Evolutionary conservation across 2,113 vertebrate species (phyloP), one percentile per base, ranked within the genome.

Genomic region (Aspidoscelis tigris): DNA sequence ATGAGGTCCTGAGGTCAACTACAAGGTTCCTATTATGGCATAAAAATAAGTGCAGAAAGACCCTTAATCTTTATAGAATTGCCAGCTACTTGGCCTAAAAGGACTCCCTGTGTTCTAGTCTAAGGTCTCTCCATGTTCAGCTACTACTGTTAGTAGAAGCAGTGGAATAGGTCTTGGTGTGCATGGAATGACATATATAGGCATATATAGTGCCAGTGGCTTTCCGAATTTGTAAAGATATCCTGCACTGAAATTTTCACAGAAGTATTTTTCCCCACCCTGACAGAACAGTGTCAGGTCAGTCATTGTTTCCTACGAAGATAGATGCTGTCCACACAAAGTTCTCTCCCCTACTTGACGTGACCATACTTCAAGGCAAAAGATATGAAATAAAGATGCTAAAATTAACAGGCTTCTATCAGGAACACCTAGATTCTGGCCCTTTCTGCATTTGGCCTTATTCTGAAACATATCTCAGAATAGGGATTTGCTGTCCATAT

Each of bases 211-310:
- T 33, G 33, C 33, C 33, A 68, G 68, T n/a, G 41, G n/a, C 47
- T 78, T 58, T 68, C 53, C 81, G 4, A 87, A 76, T 50, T 77
- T 0, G 11, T 0, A 3, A 75, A 50, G 4, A 1, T 24, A 76
- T 2, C 4, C 47, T 55, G 84, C 66, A 55, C 44, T 22, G 7
- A 44, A 71, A 82, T 3, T 8, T 87, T 47, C n/a, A 90, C 82
- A 81, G 84, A 26, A 21, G 84, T 22, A 41, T 65, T 64, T 78
- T 86, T 76, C n/a, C 21, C 58, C 4, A 66, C 41, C 78, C 44
- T 80, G 43, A 47, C 58, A 1, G 3, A 78, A 55, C 61, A 83
- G 74, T 33, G 74, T 0, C 2, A 1, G 0, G 11, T 39, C 20
- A 68, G 64, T 43, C 64, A 58, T 43, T 73, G 58, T 78, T 58